Base-by-base conservation (phyloP, 2,888 invertebrate species). In the Charanyca ferruginea region DNA sequence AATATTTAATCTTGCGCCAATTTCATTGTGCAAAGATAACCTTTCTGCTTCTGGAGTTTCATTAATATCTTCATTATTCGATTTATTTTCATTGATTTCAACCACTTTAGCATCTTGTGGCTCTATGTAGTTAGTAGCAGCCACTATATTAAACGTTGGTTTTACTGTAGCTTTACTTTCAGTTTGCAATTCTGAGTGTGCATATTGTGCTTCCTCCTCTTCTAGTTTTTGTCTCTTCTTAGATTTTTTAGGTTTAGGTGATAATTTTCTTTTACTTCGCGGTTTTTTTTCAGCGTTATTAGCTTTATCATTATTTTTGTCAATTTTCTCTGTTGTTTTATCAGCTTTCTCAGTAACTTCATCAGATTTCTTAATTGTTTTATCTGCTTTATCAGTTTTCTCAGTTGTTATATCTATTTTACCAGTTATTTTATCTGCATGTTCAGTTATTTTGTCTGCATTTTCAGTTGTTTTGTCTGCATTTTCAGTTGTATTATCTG, bases 11-110 rank as follows among this genome's bases (percentile, higher is more conserved):
- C 93, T 95, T 6, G 89, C 91, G 44, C 93, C 94, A 44, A 95
- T 93, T 47, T 86, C 93, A 82, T 95, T 95, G 76, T 93, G 93
- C 63, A 94, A 85, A 4, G 87, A 89, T 44, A 93, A 83, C 73
- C 92, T 88, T 62, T 95, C 95, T 53, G 86, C 83, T 85, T 96
- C 95, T 45, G 95, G 95, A 28, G 95, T 95, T 44, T 93, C 91
- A 25, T 82, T 79, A 49, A 65, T 75, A 20, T 90, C 89, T 4
- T 90, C 90, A 61, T 79, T 80, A 45, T 83, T 83, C 9, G 78
- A 80, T 73, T 87, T 88, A 70, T 90, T 87, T 66, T 84, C 32
- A 67, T 38, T 80, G 57, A 78, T 84, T 51, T 87, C 87, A 48
- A 35, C 63, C 61, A 83, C 77, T 61, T 83, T 84, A 63, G 80